phyloP scores from a whole-genome alignment of 2,888 invertebrate species.

The Trichopria drosophilae region DNA sequence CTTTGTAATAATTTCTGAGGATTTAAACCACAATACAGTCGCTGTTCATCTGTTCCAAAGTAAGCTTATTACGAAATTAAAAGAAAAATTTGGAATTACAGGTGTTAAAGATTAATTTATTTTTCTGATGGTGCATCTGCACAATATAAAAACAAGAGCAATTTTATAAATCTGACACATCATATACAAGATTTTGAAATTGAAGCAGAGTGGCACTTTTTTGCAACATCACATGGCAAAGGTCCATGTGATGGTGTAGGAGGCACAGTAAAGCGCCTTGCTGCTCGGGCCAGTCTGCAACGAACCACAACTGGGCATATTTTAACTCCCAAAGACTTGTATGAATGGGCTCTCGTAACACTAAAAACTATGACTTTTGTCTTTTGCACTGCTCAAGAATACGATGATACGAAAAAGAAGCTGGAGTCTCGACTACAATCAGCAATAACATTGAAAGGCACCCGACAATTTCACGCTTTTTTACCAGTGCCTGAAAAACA shows the following conservation, averaged over 20 bases:
- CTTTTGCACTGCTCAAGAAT: slow-evolving; percentile 5
- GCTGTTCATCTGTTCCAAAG: slow-evolving; percentile 21
- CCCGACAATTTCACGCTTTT: not conserved
- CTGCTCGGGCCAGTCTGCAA: too few species aligned
- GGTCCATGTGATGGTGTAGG: too few species aligned
- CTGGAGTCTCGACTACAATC: not conserved
- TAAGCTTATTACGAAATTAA: slow-evolving; percentile 18
- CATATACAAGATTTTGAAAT: too few species aligned
- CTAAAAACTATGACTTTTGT: slow-evolving; percentile 4
- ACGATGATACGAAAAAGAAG: not conserved
- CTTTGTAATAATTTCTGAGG: slow-evolving; percentile 31
- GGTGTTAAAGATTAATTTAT: too few species aligned
- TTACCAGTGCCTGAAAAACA: not conserved
- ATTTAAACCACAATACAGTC: slow-evolving; percentile 22
- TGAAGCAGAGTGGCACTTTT: too few species aligned
- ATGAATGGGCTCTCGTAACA: not conserved
- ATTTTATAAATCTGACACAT: too few species aligned
- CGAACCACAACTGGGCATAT: not conserved
- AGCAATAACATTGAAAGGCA: not conserved
- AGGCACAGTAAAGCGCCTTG: too few species aligned
- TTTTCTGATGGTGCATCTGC: slow-evolving; percentile 23
- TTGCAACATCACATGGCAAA: slow-evolving; percentile 11
- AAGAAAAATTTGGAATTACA: too few species aligned
- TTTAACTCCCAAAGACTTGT: slow-evolving; percentile 1
- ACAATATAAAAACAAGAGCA: slow-evolving; percentile 17